Evolutionary conservation across 2,797 vertebrate species (phyloP), one percentile per base, ranked within the genome.

Genomic region (Eupleurogrammus muticus): DNA sequence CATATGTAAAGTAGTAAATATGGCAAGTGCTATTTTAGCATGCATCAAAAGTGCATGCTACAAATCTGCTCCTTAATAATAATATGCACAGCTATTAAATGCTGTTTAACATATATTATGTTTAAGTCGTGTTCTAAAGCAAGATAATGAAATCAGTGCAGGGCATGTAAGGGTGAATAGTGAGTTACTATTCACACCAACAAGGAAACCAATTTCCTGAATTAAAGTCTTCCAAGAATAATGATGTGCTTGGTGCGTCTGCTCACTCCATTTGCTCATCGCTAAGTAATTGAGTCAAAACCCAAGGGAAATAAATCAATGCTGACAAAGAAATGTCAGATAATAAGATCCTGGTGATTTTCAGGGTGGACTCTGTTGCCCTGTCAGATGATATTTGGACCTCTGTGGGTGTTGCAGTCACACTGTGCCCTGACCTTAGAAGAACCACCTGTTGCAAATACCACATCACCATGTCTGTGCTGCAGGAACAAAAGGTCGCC

Each of bases 401-500:
- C 77, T 82, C 19, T 5, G 81, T 77, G 59, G 83, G 81, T 76
- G 75, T 78, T 81, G 87, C 83, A 82, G 70, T 89, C 89, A 84
- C 77, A 87, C 89, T 90, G 87, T 57, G 86, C 81, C 57, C 20
- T 90, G 91, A 92, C 91, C 90, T 93, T 92, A 88, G 65, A 81
- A 75, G 79, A 87, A 66, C 72, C 83, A 86, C 86, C 86, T 87
- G 87, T 80, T 82, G 77, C 73, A 93, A 93, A 93, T 91, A 88
- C 77, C 89, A 93, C 89, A 92, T 92, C 89, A 90, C 70, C 90
- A 92, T 88, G 83, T 81, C 81, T 87, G 81, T n/a, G 70, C 81
- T 80, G 74, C 63, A 56, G 67, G 66, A 80, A 80, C 64, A 78
- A 81, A 86, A 77, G 73, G 56, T 80, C 84, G 65, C 70, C 73